phyloP scores from a whole-genome alignment of 2,888 invertebrate species.

The Platypus cylindrus region DNA sequence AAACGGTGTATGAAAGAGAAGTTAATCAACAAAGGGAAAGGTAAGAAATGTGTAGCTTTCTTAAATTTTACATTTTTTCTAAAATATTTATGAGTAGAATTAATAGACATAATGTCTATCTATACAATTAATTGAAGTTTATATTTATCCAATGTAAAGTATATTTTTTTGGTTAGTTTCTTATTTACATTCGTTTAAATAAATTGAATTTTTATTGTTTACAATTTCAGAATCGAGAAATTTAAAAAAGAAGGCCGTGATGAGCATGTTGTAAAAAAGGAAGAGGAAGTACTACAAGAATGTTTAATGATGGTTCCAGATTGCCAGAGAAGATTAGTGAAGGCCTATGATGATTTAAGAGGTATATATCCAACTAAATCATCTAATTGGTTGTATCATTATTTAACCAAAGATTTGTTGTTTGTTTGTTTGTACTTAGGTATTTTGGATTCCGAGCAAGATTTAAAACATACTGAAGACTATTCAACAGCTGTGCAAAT shows the following conservation, averaged over 20 bases:
- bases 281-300: conserved; percentile 82
- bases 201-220: too few species aligned
- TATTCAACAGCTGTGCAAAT: conserved; percentile 55
- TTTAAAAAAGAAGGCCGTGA: conserved; percentile 66
- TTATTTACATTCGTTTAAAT: too few species aligned
- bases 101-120: not conserved
- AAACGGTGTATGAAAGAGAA: conserved; percentile 77
- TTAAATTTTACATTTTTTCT: not conserved
- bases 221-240: conserved; percentile 50
- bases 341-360: conserved; percentile 66
- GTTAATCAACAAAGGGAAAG: conserved; percentile 52
- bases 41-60: conserved; percentile 5
- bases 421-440: too few species aligned
- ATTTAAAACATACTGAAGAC: conserved; percentile 61
- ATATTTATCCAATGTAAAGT: too few species aligned
- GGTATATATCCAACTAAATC: too few species aligned
- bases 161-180: too few species aligned
- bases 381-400: not conserved
- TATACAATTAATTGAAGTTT: too few species aligned
- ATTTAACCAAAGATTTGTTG: conserved; percentile 1
- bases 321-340: conserved; percentile 62
- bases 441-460: conserved; percentile 59
- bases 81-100: not conserved
- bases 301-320: conserved; percentile 88
- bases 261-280: conserved; percentile 66